Conservation (phyloP, 2,113 vertebrate genomes). For the Rhea pennata region DNA sequence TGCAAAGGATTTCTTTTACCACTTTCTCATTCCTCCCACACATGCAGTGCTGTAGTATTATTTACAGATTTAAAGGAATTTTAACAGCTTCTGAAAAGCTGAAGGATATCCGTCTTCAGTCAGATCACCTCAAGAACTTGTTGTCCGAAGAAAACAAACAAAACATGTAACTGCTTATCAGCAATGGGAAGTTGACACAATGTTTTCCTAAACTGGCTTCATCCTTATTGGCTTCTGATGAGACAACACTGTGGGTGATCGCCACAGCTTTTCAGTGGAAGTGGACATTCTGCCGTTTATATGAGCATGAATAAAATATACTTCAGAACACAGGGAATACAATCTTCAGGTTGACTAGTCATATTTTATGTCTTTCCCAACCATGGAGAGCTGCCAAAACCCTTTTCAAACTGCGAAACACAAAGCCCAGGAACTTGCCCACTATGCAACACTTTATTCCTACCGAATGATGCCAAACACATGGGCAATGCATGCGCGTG, state of each 20-base stretch:
- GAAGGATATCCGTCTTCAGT: neutral
- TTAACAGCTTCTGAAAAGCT: neutral
- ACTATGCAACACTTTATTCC: neutral
- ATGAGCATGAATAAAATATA: neutral
- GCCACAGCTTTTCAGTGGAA: slow-evolving; percentile 8
- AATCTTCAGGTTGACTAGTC: slow-evolving; percentile 6
- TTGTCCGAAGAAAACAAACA: neutral
- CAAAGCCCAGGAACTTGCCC: neutral
- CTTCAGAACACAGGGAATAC: neutral
- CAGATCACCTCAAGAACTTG: neutral
- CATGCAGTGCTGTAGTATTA: neutral
- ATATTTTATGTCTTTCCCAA: neutral
- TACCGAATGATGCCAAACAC: neutral
- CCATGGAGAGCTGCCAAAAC: neutral
- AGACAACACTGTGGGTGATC: neutral
- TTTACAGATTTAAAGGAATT: neutral
- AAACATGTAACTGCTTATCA: neutral
- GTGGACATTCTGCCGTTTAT: neutral
- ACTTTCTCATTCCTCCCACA: neutral
- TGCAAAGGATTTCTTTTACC: neutral
- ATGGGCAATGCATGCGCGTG: accelerated
- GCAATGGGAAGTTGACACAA: neutral
- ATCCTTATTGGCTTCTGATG: neutral
- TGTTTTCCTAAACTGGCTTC: neutral
- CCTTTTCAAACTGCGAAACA: neutral